Evolutionary conservation across 2,888 invertebrate species (phyloP), one percentile per base, ranked within the genome.

Genomic region (Lampropteryx suffumata): DNA sequence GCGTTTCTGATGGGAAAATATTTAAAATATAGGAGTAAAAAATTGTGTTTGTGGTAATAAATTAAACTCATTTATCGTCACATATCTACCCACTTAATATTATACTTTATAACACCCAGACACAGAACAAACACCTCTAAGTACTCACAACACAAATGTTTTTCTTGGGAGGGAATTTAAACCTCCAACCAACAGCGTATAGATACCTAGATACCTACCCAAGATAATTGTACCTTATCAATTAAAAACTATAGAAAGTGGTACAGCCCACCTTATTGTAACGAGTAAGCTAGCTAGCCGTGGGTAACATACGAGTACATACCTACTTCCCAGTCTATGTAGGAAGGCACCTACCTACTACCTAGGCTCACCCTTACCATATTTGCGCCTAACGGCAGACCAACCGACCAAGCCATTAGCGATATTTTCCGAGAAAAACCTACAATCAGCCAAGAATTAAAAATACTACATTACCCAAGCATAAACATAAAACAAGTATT

Each of bases 361-460:
- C 17, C 17, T 40, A 34, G 55, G 43, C 55, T 46, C 55, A 52
- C 66, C 62, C 55, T 46, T 53, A 54, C 66, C 63, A 62, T 69
- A 67, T 67, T 65, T 56, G 63, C 58, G 57, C 58, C 59, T 62
- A 72, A 74, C 73, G 72, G 74, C 66, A 57, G 61, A 60, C 65
- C 47, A 27, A 34, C 59, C 62, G 54, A 51, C 60, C 17, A 24
- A 24, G 24, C n/a, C n/a, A n/a, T n/a, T n/a, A 17, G 17, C 17
- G 59, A 56, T 65, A 61, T 52, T 59, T 63, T 54, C 55, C 41
- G 26, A 61, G 58, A 67, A 59, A 55, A 42, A 29, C 37, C 36
- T 62, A 61, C 60, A 55, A 55, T 49, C 56, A 47, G 50, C 48
- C 48, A 44, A 44, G 43, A 44, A 21, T 21, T 48, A 48, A 35